Base-by-base conservation (phyloP, 2,888 invertebrate species). In the Petrolisthes manimaculis region DNA sequence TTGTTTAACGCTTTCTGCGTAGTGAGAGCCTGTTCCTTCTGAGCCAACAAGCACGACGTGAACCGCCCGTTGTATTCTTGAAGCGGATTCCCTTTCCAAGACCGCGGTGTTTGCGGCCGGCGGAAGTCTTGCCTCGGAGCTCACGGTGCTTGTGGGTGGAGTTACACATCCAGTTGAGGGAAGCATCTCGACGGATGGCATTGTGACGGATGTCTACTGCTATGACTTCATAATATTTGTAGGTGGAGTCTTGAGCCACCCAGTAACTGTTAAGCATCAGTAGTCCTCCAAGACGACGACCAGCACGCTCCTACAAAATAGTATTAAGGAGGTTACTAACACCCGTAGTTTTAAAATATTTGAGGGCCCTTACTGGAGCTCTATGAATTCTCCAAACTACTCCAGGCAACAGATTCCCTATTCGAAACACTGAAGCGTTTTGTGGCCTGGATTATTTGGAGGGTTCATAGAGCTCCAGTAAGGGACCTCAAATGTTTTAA, bases 181-280 rank as follows among this genome's bases (percentile, higher is more conserved):
- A 97, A 21, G 99, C 96, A 93, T 99, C 98, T 92, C 97, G 77
- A 84, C 89, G 88, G 93, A 93, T 94, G 94, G 96, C 96, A 94
- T 97, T 97, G 94, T 98, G 97, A 93, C 96, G 96, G 84, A 97
- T 96, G 94, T 99, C 99, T 91, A 99, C 95, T 91, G 97, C 94
- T 93, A 98, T 97, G 51, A 98, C 96, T 95, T 99, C 99, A 93
- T 95, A 99, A 94, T 98, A 99, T 95, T 99, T 99, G 95, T 98
- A 99, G 0, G 98, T 98, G 86, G 99, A 97, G 93, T 99, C 99
- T 93, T 99, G 98, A 71, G 97, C 98, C 80, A 99, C 98, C 99
- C 99, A 99, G 94, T 99, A 99, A 0, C 99, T 99, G 95, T 97
- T 99, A 78, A 99, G 94, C 14, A 99, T 99, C 92, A 99, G 95